These are phyloP conservation scores for Dryocosmus kuriphilus DNA, from an alignment of 2,888 invertebrate species.

Conservation along the genomic window DNA sequence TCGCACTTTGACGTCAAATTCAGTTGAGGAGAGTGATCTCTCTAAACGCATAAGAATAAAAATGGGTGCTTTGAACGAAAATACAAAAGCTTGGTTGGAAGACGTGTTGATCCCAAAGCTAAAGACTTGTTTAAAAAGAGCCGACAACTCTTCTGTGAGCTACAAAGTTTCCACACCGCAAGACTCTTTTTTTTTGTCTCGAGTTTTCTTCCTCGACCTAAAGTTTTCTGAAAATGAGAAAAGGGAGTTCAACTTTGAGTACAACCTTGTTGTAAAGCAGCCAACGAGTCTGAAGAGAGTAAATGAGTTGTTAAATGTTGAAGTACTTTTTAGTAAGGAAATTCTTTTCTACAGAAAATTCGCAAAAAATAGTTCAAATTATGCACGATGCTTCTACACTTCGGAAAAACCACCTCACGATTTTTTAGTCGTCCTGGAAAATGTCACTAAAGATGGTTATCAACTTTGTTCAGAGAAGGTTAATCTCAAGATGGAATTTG, in stretches of 20 bases:
- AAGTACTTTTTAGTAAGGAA: slow-evolving; percentile 66
- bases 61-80: background rate
- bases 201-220: slow-evolving; percentile 48
- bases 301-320: background rate
- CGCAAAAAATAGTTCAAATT: background rate
- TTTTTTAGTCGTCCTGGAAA: slow-evolving; percentile 63
- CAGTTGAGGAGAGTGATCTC: background rate
- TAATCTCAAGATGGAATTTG: slow-evolving; percentile 61
- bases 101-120: slow-evolving; percentile 44
- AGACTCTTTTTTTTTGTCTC: slow-evolving; percentile 50
- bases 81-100: slow-evolving; percentile 39
- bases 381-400: slow-evolving; percentile 53
- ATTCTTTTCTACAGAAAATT: slow-evolving; percentile 67
- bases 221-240: slow-evolving; percentile 44
- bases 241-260: background rate
- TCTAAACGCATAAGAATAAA: background rate
- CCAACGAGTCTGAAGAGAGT: background rate
- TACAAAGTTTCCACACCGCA: slow-evolving; percentile 46
- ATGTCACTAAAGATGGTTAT: slow-evolving; percentile 61
- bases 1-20: background rate
- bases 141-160: slow-evolving; percentile 13
- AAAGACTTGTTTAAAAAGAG: slow-evolving; percentile 40
- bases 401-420: slow-evolving; percentile 47
- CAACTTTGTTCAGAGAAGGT: slow-evolving; percentile 46
- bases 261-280: slow-evolving; percentile 46